phyloP scores from a whole-genome alignment of 2,888 invertebrate genomes.

The Seira sanloemensis region DNA sequence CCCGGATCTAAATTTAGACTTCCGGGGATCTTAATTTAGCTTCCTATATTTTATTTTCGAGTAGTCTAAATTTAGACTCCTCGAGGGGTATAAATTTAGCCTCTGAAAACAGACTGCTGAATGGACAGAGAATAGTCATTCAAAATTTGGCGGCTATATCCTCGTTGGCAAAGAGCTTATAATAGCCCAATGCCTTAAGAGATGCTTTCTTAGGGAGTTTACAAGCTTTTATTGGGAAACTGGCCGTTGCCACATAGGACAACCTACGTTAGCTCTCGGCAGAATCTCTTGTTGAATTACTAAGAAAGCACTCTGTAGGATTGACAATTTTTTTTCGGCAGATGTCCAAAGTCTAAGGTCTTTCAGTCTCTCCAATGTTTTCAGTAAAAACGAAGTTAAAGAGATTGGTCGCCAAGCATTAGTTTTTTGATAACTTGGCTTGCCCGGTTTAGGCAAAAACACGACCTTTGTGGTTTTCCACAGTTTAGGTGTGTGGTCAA shows the following conservation, averaged over 20 bases:
- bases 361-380: constrained; percentile 49
- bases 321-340: too few species aligned
- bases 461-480: constrained; percentile 22
- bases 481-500: constrained; percentile 8
- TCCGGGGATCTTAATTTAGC: too few species aligned
- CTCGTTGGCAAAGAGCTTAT: too few species aligned
- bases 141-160: too few species aligned
- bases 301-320: background rate
- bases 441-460: constrained; percentile 64
- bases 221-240: constrained; percentile 33
- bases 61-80: too few species aligned
- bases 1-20: too few species aligned
- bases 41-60: too few species aligned
- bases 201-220: too few species aligned
- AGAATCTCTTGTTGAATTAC: background rate
- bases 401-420: constrained; percentile 56
- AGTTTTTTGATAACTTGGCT: constrained; percentile 34
- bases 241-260: constrained; percentile 43
- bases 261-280: background rate
- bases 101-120: too few species aligned
- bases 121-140: too few species aligned
- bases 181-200: constrained; percentile 68
- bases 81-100: too few species aligned
- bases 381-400: constrained; percentile 57
- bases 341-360: constrained; percentile 30